Evolutionary conservation across 1,140 invertebrate genomes (phyloP), one percentile per base, ranked within the genome.

Genomic region (Dreissena rostriformis): DNA sequence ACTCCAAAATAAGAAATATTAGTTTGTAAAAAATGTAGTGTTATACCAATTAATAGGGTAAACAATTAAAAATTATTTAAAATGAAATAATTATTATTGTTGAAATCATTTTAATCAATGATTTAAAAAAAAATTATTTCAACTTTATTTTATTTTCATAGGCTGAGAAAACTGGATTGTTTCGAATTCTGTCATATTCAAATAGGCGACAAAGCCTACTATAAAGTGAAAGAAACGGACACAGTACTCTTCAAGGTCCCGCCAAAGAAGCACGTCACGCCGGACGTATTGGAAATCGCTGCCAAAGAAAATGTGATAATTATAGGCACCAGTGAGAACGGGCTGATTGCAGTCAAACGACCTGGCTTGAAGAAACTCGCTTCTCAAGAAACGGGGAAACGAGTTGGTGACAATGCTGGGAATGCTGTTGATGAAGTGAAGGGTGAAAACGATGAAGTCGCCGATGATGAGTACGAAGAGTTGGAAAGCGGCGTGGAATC

Each of bases 151-250:
- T 2, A 5, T 39, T 39, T 79, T 89, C 93, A 26, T 88, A 95
- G 96, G 85, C 91, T 98, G 1, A 96, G 96, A 88, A 94, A 96
- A 67, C 93, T 98, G 29, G 97, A 97, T 91, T 96, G 97, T 26
- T 98, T 98, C 90, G 96, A 97, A 88, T 96, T 97, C n/a, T 97
- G 97, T 91, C 97, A 96, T 66, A 94, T 97, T 66, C 97, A 98
- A 94, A 96, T 98, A 55, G 97, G 97, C 66, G 97, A 98, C 94
- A 95, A 96, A 83, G 96, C 96, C 89, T 95, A 95, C 88, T 96
- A 96, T 92, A 93, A 94, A 0, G 94, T 96, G 49, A 95, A 95
- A 90, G 94, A 95, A 12, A 91, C 92, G 52, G 96, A 96, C 81
- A 73, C 57, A 17, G 22, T 82, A 0, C 24, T 91, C 17, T 51